Conservation (phyloP, 2,113 vertebrate species). For the Apodemus sylvaticus region DNA sequence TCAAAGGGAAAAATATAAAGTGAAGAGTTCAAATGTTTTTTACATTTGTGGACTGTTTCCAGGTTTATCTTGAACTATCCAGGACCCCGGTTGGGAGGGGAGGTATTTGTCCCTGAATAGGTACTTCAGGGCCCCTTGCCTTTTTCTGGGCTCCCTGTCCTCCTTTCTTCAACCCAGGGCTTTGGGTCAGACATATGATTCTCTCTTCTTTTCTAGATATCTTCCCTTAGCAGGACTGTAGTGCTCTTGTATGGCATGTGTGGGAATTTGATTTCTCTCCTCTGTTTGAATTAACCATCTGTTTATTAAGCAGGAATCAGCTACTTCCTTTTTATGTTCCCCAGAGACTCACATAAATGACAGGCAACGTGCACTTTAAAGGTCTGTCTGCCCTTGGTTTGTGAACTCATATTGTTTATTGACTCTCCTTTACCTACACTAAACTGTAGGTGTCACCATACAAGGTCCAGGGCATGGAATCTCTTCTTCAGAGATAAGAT, state of each 20-base stretch:
- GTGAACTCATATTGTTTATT: neutral
- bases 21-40: neutral
- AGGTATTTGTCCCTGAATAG: neutral
- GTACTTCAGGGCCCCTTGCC: too few relatives aligned
- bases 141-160: neutral
- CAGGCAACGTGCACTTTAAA: neutral
- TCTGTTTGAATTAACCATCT: neutral
- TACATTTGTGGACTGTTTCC: neutral
- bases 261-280: neutral
- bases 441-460: neutral
- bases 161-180: neutral
- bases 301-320: neutral
- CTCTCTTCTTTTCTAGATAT: neutral
- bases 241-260: fast-evolving
- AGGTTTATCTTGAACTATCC: neutral
- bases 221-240: neutral
- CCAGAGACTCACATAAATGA: neutral
- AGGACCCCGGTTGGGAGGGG: neutral
- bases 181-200: neutral
- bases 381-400: neutral
- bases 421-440: neutral
- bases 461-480: neutral
- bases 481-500: neutral
- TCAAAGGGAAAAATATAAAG: neutral
- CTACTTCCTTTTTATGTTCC: neutral